Conservation (phyloP, 2,113 vertebrate species). For the Ammospiza nelsoni region DNA sequence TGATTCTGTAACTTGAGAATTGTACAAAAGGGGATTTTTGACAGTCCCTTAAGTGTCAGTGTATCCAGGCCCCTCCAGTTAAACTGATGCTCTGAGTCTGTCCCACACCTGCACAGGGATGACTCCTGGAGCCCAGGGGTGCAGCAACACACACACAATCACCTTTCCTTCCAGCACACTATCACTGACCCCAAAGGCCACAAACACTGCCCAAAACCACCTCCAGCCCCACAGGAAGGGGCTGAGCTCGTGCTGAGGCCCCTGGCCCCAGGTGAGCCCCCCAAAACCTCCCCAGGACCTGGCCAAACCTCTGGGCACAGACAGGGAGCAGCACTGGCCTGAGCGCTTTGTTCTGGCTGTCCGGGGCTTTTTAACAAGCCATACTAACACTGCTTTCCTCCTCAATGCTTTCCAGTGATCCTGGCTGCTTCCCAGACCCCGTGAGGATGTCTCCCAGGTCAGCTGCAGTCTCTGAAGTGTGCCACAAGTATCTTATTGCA, state of each 20-base stretch:
- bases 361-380: slow-evolving; percentile 45
- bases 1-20: background rate
- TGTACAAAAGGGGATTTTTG: background rate
- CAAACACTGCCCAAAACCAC: background rate
- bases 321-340: background rate
- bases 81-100: background rate
- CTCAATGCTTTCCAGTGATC: slow-evolving; percentile 40
- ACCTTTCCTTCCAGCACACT: background rate
- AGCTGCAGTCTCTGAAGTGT: slow-evolving; percentile 69
- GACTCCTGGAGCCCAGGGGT: background rate
- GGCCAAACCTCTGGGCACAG: background rate
- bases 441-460: slow-evolving; percentile 67
- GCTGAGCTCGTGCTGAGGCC: background rate
- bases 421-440: slow-evolving; percentile 51
- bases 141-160: background rate
- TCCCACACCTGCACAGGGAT: background rate
- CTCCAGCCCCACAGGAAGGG: background rate
- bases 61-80: background rate
- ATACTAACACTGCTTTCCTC: slow-evolving; percentile 46
- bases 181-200: rapidly evolving
- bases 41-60: background rate
- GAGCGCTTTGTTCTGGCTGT: background rate
- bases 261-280: rapidly evolving
- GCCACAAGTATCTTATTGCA: slow-evolving; percentile 68
- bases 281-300: background rate